Evolutionary conservation across 2,113 vertebrate species (phyloP).

Genomic region (Gallinago paraguaiae): DNA sequence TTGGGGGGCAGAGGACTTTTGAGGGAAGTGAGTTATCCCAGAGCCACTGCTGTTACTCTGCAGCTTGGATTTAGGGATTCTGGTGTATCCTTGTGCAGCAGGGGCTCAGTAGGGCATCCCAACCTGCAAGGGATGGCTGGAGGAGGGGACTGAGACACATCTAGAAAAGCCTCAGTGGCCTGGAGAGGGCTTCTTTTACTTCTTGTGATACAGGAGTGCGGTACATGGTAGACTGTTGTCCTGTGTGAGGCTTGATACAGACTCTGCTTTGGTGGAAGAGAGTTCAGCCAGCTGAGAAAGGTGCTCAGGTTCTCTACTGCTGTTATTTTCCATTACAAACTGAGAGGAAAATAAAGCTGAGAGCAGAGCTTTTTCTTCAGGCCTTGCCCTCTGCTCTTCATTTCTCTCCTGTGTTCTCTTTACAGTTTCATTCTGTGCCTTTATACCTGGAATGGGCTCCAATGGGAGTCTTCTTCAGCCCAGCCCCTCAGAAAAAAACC

Average conservation of each 20-base stretch:
- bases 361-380: not conserved
- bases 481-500: conserved; percentile 29
- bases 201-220: accelerated
- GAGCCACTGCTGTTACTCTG: not conserved
- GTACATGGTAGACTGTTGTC: not conserved
- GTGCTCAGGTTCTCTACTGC: not conserved
- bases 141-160: not conserved
- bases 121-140: not conserved
- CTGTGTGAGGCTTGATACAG: not conserved
- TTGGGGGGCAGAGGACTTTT: not conserved
- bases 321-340: not conserved
- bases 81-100: not conserved
- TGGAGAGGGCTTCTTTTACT: not conserved
- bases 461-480: conserved; percentile 81
- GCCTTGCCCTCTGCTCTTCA: not conserved
- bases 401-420: not conserved
- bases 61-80: not conserved
- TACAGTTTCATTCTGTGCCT: conserved; percentile 79
- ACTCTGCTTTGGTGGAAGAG: not conserved
- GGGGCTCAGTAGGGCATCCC: not conserved
- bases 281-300: not conserved
- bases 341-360: not conserved
- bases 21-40: not conserved
- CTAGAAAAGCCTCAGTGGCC: not conserved
- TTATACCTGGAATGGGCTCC: conserved; percentile 97